Conservation (phyloP, 2,797 vertebrate genomes). For the Micrastur ruficollis region DNA sequence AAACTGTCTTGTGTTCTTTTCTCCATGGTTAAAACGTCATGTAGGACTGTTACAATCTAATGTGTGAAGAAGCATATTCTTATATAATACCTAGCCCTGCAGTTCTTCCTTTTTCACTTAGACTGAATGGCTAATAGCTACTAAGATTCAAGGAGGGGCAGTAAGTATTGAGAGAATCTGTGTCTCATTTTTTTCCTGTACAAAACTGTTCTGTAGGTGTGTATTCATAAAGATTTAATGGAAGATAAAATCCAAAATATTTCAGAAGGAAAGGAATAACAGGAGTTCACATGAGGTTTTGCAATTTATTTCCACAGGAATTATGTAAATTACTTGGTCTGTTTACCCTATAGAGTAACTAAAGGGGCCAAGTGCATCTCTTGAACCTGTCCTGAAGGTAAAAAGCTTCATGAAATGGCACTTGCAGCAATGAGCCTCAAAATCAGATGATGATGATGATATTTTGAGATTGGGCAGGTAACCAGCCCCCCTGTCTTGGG, state of each 20-base stretch:
- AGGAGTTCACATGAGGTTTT: background rate
- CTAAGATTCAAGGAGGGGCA: background rate
- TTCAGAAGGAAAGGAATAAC: background rate
- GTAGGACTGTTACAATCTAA: background rate
- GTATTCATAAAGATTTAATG: background rate
- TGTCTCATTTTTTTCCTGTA: background rate
- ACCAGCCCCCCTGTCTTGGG: background rate
- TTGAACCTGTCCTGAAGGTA: background rate
- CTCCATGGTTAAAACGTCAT: background rate
- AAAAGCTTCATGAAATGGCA: background rate
- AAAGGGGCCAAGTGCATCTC: background rate
- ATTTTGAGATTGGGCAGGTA: background rate
- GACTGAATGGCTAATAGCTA: background rate
- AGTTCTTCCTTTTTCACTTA: background rate
- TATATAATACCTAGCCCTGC: background rate
- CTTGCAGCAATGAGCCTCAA: background rate
- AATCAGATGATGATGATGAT: background rate
- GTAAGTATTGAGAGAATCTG: background rate
- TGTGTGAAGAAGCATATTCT: background rate
- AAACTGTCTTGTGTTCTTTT: background rate
- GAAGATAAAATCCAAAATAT: background rate
- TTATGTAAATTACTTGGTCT: background rate
- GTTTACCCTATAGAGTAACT: background rate
- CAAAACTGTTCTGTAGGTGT: background rate
- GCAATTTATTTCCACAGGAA: background rate